Conservation (phyloP, 1,140 invertebrate species). For the Scylla paramamosain region DNA sequence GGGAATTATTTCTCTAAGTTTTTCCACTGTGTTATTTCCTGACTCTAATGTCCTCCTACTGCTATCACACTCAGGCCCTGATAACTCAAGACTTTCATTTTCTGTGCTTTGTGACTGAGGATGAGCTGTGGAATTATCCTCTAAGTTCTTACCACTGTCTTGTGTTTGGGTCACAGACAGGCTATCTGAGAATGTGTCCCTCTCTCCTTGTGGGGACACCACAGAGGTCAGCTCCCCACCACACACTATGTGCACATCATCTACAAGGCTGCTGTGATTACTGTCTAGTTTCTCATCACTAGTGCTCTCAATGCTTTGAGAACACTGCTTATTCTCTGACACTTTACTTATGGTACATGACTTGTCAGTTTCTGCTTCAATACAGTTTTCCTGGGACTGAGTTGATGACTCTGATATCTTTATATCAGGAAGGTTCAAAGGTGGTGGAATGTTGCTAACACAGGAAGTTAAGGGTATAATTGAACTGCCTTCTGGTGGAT, state of each 20-base stretch:
- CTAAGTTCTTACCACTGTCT: neutral
- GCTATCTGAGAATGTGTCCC: neutral
- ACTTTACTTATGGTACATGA: neutral
- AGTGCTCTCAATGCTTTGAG: neutral
- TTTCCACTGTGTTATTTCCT: neutral
- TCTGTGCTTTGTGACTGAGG: neutral
- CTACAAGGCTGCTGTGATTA: neutral
- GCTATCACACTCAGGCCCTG: neutral
- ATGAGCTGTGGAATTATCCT: neutral
- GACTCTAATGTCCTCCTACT: neutral
- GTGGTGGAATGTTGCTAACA: neutral
- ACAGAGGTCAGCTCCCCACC: neutral
- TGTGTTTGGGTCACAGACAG: neutral
- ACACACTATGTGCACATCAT: neutral
- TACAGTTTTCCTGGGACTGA: neutral
- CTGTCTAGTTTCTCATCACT: neutral
- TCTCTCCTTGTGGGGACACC: neutral
- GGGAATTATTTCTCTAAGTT: neutral
- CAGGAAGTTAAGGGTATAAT: neutral
- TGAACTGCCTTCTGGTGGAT: neutral
- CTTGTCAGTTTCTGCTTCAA: neutral
- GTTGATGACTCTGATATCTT: neutral
- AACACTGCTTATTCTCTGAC: neutral
- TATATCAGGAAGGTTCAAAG: neutral
- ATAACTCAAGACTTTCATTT: neutral